A percentile compares a stretch with the other conserved stretches of the same genome.
Evolutionary conservation across 2,113 vertebrate species (phyloP).

Genomic region (Dicrurus megarhynchus): DNA sequence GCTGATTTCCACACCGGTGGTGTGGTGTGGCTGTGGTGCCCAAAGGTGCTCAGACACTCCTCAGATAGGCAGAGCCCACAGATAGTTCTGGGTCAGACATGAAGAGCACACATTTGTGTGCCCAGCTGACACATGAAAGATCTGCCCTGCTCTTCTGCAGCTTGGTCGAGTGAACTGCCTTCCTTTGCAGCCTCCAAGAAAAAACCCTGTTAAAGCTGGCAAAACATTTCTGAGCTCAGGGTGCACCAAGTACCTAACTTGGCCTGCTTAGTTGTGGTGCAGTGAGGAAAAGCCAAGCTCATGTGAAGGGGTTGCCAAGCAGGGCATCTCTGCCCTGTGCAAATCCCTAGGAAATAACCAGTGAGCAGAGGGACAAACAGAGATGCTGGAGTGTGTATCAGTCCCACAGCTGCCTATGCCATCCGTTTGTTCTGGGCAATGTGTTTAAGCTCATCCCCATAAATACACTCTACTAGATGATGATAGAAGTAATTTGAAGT

Average conservation of each 20-base stretch:
- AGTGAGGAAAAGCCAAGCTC: neutral
- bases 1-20: fast-evolving
- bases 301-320: neutral
- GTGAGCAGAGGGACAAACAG: neutral
- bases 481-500: neutral
- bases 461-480: neutral
- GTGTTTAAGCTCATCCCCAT: neutral
- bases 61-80: neutral
- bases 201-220: neutral
- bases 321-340: neutral
- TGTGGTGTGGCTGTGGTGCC: neutral
- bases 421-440: neutral
- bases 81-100: neutral
- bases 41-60: neutral
- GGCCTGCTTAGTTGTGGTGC: neutral
- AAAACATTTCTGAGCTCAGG: neutral
- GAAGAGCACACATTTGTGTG: neutral
- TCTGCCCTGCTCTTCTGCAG: neutral
- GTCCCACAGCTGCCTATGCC: neutral
- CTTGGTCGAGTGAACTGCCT: neutral
- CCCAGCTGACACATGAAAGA: neutral
- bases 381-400: neutral
- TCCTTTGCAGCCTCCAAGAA: neutral
- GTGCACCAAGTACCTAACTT: neutral
- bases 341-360: neutral